Base-by-base conservation (phyloP, 2,113 vertebrate species). In the Hiodon alosoides region DNA sequence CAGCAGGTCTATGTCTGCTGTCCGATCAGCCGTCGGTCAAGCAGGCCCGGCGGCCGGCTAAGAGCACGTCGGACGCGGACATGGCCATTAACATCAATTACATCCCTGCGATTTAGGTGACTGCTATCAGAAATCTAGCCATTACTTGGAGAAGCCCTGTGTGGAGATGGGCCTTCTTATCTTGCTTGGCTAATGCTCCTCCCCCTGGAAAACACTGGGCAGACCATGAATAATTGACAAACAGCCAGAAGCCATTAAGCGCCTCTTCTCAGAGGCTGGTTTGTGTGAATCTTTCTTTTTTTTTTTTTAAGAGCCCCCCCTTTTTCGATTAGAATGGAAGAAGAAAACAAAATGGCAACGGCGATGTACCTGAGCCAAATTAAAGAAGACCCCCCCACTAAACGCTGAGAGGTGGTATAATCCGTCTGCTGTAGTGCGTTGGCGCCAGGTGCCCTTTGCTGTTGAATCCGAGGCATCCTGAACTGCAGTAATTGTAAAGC, bases 171-270 rank as follows among this genome's bases (percentile, higher is more conserved):
- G 73, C 81, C 76, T 59, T 67, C 64, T 80, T 78, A 85, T 85
- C 80, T 79, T 78, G 75, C 77, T 54, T 69, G 62, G 79, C 80
- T 81, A 81, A 82, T 84, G 85, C 81, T 81, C 61, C 62, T 10
- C 57, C 72, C 73, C 48, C 50, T 62, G 61, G 76, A 82, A 83
- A 77, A 81, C 59, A 81, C 69, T 77, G 77, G 80, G 78, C 64
- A 71, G 47, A 47, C 62, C 7, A 87, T 91, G 82, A 90, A 90
- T 92, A 88, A 92, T 91, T 89, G 83, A 91, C 78, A 72, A 82
- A 72, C 71, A 74, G 83, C 77, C 80, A 74, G 67, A 83, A 79
- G 80, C 86, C 86, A 86, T 90, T 88, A 90, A 80, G 83, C 81
- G 77, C 82, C 75, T 78, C 77, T 75, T 77, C 79, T 67, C 69